Base-by-base conservation (phyloP, 2,888 invertebrate genomes). In the Labia minor region DNA sequence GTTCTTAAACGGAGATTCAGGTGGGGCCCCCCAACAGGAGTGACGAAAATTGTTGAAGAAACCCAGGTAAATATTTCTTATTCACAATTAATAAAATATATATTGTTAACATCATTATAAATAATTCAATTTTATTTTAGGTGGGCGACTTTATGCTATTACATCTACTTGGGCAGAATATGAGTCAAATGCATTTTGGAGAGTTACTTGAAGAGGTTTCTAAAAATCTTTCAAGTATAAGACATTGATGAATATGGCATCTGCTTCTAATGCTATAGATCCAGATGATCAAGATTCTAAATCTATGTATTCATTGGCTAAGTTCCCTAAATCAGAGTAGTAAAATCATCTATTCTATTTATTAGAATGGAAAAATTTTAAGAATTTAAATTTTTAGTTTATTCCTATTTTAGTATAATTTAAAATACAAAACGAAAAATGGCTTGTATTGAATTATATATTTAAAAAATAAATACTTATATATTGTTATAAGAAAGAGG, bases 71-170 rank as follows among this genome's bases (percentile, higher is more conserved):
- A 74, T 67, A 37, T 10, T 16, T n/a, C n/a, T n/a, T n/a, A n/a
- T n/a, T n/a, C n/a, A n/a, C n/a, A n/a, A 19, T 16, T 19, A 49
- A 8, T 19, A n/a, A 19, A 26, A 1, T 2, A 10, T 1, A 64
- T 64, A 14, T 64, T 1, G 16, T 3, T 19, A 4, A 19, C 2
- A 1, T 19, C 1, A 16, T 62, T 63, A n/a, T n/a, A n/a, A n/a
- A n/a, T n/a, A n/a, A n/a, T n/a, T n/a, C n/a, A n/a, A n/a, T n/a
- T 66, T 63, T 69, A 67, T 78, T 79, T 18, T 77, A 91, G 90
- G 88, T 93, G 72, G 92, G 92, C 21, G 93, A 94, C 76, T 93
- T 92, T 79, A 81, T 93, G 70, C 80, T 93, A 69, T 80, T 94
- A 67, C 91, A 92, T 75, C 80, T 93, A 67, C 81, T 93, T 65